Evolutionary conservation across 1,140 invertebrate genomes (phyloP).

Genomic region (Drosophila virilis): DNA sequence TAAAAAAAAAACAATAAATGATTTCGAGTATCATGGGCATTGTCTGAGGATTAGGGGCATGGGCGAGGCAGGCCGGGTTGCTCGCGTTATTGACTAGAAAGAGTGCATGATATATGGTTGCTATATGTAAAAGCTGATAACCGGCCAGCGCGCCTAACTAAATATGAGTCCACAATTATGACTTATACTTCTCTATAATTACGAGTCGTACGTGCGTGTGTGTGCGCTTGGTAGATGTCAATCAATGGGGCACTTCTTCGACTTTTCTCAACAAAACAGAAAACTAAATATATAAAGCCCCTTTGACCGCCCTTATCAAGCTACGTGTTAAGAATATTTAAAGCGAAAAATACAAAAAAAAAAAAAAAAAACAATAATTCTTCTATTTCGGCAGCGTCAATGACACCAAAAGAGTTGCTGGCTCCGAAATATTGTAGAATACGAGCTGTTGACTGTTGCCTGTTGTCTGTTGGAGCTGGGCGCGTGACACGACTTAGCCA

Average conservation of each 20-base stretch:
- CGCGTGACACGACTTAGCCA: not conserved
- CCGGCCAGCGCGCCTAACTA: not conserved
- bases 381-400: not conserved
- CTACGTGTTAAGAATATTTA: constrained; percentile 41
- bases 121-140: constrained; percentile 2
- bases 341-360: no score
- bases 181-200: not conserved
- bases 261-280: constrained; percentile 20
- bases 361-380: not conserved
- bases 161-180: not conserved
- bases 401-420: constrained; percentile 10
- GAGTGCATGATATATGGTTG: not conserved
- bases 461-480: not conserved
- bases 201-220: not conserved
- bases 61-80: not conserved
- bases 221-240: constrained; percentile 34
- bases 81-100: not conserved
- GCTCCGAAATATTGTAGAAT: constrained; percentile 8
- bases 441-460: no score
- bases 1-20: not conserved
- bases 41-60: constrained; percentile 1
- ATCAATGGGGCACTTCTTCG: constrained; percentile 35
- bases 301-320: constrained; percentile 43
- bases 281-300: constrained; percentile 21
- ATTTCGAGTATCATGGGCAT: not conserved